phyloP scores from a whole-genome alignment of 2,888 invertebrate species.

The Stenurella melanura region DNA sequence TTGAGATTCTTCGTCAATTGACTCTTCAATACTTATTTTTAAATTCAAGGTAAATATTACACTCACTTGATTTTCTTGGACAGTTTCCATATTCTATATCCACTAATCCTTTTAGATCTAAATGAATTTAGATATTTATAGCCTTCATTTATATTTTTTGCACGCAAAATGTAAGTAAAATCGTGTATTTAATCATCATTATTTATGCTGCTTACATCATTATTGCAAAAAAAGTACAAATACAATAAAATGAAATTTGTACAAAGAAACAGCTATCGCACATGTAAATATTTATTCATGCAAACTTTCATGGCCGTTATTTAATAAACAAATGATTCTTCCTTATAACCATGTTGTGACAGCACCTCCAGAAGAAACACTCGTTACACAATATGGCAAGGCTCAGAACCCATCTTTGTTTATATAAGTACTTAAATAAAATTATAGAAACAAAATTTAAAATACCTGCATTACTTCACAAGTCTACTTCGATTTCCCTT shows the following conservation, averaged over 20 bases:
- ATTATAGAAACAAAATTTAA: too few relatives aligned
- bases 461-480: too few relatives aligned
- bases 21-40: constrained; percentile 24
- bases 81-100: constrained; percentile 15
- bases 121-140: constrained; percentile 17
- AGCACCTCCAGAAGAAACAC: too few relatives aligned
- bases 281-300: neutral
- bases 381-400: neutral
- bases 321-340: too few relatives aligned
- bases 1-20: constrained; percentile 5
- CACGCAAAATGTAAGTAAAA: neutral
- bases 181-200: neutral
- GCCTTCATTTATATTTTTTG: constrained; percentile 17
- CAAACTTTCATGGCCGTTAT: neutral
- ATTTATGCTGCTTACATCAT: constrained; percentile 13
- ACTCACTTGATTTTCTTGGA: constrained; percentile 24
- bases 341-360: too few relatives aligned
- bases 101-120: constrained; percentile 20
- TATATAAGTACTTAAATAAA: too few relatives aligned
- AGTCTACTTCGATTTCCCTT: too few relatives aligned
- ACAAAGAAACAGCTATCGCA: neutral
- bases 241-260: neutral
- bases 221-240: neutral
- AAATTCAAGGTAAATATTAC: constrained; percentile 31
- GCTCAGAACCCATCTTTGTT: too few relatives aligned